Percentiles rank a stretch among this genome's conserved stretches.
These are phyloP conservation scores for Butorides virescens DNA, from an alignment of 2,113 vertebrate genomes.

Conservation along the genomic window DNA sequence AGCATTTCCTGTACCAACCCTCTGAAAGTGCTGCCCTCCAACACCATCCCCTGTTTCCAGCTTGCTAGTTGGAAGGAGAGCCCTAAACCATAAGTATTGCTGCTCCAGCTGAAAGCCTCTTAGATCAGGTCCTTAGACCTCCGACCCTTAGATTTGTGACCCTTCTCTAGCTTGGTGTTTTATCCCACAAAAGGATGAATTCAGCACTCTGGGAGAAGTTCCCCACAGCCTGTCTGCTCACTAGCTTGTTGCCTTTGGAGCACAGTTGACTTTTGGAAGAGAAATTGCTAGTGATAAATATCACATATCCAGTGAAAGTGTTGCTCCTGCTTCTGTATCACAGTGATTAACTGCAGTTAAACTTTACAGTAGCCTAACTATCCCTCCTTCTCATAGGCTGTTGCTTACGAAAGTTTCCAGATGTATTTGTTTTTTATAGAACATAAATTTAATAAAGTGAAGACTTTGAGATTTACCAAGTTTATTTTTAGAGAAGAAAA, in stretches of 20 bases:
- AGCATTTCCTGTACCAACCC: neutral
- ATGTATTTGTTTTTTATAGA: neutral
- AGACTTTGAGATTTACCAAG: neutral
- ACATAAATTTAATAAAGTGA: neutral
- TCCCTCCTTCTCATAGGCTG: neutral
- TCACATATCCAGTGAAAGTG: neutral
- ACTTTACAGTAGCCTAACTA: neutral
- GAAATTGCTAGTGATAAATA: neutral
- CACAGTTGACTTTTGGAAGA: neutral
- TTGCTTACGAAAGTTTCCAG: slow-evolving; percentile 4
- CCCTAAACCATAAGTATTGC: neutral
- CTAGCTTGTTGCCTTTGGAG: neutral
- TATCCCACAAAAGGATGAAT: neutral
- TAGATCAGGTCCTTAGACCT: neutral
- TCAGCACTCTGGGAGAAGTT: neutral
- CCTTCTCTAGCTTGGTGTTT: neutral
- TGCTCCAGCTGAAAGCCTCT: neutral
- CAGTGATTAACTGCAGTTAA: neutral
- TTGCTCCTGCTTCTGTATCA: neutral
- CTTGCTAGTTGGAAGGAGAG: neutral
- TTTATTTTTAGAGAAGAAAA: slow-evolving; percentile 32
- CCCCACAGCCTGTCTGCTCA: neutral
- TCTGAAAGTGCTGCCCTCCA: neutral
- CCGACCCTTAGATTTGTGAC: neutral
- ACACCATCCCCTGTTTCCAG: neutral